A percentile compares a stretch with the other conserved stretches of the same genome.
Evolutionary conservation across 2,888 invertebrate species (phyloP).

Genomic region (Agrotis ipsilon): DNA sequence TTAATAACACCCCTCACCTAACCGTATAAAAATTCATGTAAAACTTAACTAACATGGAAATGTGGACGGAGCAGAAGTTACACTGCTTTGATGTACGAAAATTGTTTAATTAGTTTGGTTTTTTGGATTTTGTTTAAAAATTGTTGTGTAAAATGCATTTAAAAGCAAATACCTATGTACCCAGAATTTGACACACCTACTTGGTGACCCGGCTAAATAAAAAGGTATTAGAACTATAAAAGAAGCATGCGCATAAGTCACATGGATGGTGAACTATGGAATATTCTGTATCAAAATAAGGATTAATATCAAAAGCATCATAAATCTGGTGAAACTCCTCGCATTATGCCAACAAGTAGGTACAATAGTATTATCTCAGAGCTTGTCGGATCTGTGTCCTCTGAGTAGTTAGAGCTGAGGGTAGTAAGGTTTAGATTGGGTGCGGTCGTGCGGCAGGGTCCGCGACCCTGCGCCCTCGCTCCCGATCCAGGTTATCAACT

Average conservation of each 20-base stretch:
- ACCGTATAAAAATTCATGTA: constrained; percentile 79
- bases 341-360: constrained; percentile 28
- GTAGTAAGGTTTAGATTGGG: constrained; percentile 78
- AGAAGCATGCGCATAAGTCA: background rate
- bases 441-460: constrained; percentile 87
- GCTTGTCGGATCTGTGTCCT: constrained; percentile 58
- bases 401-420: constrained; percentile 70
- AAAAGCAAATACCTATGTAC: background rate
- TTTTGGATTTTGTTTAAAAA: constrained; percentile 5
- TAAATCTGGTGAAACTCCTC: background rate
- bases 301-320: background rate
- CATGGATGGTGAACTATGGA: background rate
- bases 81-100: constrained; percentile 60
- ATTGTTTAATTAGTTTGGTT: constrained; percentile 22
- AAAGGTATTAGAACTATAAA: background rate
- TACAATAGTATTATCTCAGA: constrained; percentile 47
- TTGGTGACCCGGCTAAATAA: too few species aligned
- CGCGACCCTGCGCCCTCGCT: constrained; percentile 87
- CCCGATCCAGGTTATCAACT: constrained; percentile 90
- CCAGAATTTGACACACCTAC: too few species aligned
- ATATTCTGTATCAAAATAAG: background rate
- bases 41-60: constrained; percentile 74
- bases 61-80: constrained; percentile 62
- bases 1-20: constrained; percentile 80
- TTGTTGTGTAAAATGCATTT: background rate